A percentile compares a stretch with the other conserved stretches of the same genome.
Evolutionary conservation across 2,888 invertebrate species (phyloP).

Genomic region (Eubasilissa splendida): DNA sequence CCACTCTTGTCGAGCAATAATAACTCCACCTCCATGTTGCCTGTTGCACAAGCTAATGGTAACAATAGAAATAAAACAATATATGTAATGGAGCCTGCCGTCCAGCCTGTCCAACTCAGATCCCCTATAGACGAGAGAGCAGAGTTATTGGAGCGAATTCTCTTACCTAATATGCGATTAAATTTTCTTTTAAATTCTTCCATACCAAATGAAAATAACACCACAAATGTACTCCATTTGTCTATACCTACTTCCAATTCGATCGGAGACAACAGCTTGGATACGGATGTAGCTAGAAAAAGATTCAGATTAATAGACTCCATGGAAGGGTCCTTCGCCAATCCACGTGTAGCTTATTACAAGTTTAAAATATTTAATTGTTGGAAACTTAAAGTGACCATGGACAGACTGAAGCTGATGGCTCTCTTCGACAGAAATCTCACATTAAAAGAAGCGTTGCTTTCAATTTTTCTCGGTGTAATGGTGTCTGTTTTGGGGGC

Average conservation of each 20-base stretch:
- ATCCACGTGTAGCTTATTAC: constrained; percentile 79
- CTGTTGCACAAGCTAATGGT: constrained; percentile 66
- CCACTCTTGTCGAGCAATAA: constrained; percentile 69
- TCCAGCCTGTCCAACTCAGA: constrained; percentile 68
- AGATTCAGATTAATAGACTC: constrained; percentile 75
- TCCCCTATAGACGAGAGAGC: constrained; percentile 65
- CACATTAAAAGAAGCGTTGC: constrained; percentile 84
- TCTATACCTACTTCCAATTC: constrained; percentile 70
- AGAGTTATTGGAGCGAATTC: constrained; percentile 62
- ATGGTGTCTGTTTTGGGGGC: constrained; percentile 90
- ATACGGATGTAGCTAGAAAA: constrained; percentile 71
- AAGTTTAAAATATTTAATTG: constrained; percentile 81
- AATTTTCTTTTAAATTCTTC: constrained; percentile 69
- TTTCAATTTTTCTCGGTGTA: constrained; percentile 88
- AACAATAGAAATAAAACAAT: constrained; percentile 68
- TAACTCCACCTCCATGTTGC: constrained; percentile 69
- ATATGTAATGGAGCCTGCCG: constrained; percentile 69
- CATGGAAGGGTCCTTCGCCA: constrained; percentile 71
- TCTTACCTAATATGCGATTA: constrained; percentile 70
- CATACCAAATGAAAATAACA: constrained; percentile 60
- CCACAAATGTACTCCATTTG: constrained; percentile 63
- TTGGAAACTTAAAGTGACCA: constrained; percentile 84
- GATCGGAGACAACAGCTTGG: constrained; percentile 73
- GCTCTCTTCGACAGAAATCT: constrained; percentile 95
- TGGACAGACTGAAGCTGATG: constrained; percentile 93